These are phyloP conservation scores for Chondrosia reniformis DNA, from an alignment of 37 sponge, comb jelly and placozoan species.

Conservation along the genomic window DNA sequence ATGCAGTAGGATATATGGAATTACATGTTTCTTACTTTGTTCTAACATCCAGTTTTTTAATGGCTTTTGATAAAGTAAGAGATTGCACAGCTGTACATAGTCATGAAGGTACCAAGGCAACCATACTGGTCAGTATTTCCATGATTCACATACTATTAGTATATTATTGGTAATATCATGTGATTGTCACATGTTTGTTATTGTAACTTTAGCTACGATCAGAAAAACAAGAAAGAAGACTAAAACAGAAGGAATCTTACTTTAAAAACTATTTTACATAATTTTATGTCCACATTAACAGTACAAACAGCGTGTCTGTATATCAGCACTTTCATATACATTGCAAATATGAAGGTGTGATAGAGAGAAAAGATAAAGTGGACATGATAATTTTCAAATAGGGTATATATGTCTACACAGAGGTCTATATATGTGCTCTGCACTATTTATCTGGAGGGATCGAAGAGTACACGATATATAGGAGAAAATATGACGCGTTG, in stretches of 20 bases:
- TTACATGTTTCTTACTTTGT: neutral
- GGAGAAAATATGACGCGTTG: too few relatives aligned
- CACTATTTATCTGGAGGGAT: too few relatives aligned
- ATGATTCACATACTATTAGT: neutral
- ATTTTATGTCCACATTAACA: too few relatives aligned
- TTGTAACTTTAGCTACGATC: slow-evolving; percentile 29
- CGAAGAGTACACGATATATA: too few relatives aligned
- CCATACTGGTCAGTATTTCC: neutral
- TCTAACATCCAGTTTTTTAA: neutral
- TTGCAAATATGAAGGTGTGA: too few relatives aligned
- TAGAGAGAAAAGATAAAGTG: too few relatives aligned
- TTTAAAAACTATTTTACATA: slow-evolving; percentile 47
- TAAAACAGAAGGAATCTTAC: slow-evolving; percentile 56
- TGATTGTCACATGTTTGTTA: neutral
- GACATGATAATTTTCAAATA: too few relatives aligned
- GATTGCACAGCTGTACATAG: slow-evolving; percentile 1
- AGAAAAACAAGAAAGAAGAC: slow-evolving; percentile 58
- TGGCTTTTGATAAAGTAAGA: slow-evolving; percentile 8
- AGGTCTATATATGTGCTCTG: too few relatives aligned
- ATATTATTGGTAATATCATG: neutral
- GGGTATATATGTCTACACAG: too few relatives aligned
- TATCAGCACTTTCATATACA: too few relatives aligned
- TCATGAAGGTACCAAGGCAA: slow-evolving; percentile 10
- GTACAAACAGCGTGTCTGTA: too few relatives aligned
- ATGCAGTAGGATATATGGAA: neutral